phyloP scores from a whole-genome alignment of 2,888 invertebrate genomes.

The Hypercompe scribonia region DNA sequence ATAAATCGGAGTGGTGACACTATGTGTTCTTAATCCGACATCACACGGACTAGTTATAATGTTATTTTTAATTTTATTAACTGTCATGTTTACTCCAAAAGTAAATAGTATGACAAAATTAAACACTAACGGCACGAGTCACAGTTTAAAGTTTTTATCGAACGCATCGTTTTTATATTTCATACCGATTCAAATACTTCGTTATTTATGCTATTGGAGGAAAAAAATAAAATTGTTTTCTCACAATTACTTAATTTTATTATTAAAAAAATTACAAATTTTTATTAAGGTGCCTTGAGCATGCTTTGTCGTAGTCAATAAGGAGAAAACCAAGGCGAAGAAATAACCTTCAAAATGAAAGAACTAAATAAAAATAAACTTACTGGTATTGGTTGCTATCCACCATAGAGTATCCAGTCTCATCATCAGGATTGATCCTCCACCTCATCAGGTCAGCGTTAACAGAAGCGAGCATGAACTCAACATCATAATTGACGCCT shows the following conservation, averaged over 20 bases:
- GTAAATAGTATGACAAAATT: neutral
- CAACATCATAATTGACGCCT: conserved; percentile 91
- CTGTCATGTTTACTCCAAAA: neutral
- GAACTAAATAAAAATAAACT: conserved; percentile 57
- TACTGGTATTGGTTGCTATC: conserved; percentile 92
- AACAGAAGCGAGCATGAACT: conserved; percentile 93
- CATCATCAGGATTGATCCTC: conserved; percentile 89
- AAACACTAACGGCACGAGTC: neutral
- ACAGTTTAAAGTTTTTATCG: neutral
- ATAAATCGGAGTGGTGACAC: too few relatives aligned
- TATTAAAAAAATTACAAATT: neutral
- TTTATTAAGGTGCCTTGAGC: too few relatives aligned
- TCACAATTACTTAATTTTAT: neutral
- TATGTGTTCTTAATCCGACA: too few relatives aligned
- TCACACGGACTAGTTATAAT: too few relatives aligned
- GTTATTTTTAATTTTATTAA: neutral
- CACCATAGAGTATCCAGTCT: conserved; percentile 89
- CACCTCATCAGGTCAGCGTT: conserved; percentile 94
- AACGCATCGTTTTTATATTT: neutral
- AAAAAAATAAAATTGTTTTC: too few relatives aligned
- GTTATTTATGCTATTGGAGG: too few relatives aligned
- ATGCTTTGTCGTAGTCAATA: too few relatives aligned
- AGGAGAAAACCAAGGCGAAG: too few relatives aligned
- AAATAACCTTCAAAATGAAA: neutral
- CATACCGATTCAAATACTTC: neutral